Conservation (phyloP, 2,113 vertebrate genomes). For the Columbina picui region DNA sequence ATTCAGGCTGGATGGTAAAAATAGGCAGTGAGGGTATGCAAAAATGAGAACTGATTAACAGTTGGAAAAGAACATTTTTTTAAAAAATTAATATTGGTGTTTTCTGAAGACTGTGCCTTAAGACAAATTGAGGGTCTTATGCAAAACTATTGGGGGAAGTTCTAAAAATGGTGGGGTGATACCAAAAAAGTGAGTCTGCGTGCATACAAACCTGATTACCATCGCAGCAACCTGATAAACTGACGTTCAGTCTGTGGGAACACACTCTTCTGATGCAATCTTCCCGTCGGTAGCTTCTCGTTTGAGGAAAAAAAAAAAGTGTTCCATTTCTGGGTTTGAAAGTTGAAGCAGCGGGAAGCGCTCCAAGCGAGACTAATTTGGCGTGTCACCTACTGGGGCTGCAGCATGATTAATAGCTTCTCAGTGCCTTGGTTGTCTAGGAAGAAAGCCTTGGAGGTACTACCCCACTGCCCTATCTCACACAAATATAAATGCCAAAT, state of each 20-base stretch:
- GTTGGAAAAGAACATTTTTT: neutral
- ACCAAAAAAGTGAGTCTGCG: rapidly evolving
- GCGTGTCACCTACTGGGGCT: rapidly evolving
- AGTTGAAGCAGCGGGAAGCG: neutral
- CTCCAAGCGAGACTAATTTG: neutral
- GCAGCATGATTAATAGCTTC: neutral
- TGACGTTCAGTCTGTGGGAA: neutral
- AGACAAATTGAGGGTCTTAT: neutral
- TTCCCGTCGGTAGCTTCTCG: neutral
- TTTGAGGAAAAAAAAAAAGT: neutral
- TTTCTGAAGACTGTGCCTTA: neutral
- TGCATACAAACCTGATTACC: neutral
- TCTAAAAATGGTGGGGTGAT: neutral
- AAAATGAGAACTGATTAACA: neutral
- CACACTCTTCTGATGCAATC: rapidly evolving
- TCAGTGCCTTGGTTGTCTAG: neutral
- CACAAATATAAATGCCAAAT: neutral
- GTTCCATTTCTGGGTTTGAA: neutral
- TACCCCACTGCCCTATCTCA: neutral
- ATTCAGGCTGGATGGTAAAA: neutral
- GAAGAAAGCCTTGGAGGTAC: slow-evolving; percentile 4
- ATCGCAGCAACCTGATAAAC: neutral
- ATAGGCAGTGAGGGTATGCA: neutral
- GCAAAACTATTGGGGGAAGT: neutral
- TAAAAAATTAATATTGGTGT: rapidly evolving